Percentiles rank a stretch among this genome's conserved stretches.
Conservation (phyloP, 1,140 invertebrate genomes). For the Heliconius hermathena region DNA sequence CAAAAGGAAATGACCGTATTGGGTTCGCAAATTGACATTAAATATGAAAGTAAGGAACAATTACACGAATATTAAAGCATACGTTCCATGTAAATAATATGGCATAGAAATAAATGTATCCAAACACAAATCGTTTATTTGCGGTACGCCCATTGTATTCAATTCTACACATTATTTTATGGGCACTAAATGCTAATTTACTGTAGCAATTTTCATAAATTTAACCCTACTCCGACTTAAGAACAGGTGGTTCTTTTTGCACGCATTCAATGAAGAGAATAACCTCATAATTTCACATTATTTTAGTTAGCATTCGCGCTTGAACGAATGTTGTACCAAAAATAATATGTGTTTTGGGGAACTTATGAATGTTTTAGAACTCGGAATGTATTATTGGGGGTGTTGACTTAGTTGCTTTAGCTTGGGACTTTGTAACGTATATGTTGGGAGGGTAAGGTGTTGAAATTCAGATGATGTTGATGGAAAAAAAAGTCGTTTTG, state of each 20-base stretch:
- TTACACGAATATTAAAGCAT: neutral
- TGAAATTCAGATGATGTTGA: neutral
- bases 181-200: constrained; percentile 3
- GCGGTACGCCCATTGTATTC: neutral
- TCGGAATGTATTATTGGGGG: neutral
- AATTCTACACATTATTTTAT: constrained; percentile 9
- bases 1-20: neutral
- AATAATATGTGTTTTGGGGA: constrained; percentile 12
- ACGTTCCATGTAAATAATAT: neutral
- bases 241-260: constrained; percentile 37
- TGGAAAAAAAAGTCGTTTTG: too few species aligned
- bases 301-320: constrained; percentile 20
- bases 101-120: neutral
- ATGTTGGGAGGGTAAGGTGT: neutral
- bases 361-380: neutral
- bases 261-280: constrained; percentile 28
- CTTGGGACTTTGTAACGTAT: neutral
- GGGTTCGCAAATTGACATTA: neutral
- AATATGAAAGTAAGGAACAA: neutral
- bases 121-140: neutral
- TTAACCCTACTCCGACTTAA: neutral
- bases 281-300: constrained; percentile 36
- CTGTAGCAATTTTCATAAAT: neutral
- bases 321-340: neutral
- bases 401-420: neutral